These are phyloP conservation scores for Volucella inflata DNA, from an alignment of 2,888 invertebrate genomes.

Conservation along the genomic window DNA sequence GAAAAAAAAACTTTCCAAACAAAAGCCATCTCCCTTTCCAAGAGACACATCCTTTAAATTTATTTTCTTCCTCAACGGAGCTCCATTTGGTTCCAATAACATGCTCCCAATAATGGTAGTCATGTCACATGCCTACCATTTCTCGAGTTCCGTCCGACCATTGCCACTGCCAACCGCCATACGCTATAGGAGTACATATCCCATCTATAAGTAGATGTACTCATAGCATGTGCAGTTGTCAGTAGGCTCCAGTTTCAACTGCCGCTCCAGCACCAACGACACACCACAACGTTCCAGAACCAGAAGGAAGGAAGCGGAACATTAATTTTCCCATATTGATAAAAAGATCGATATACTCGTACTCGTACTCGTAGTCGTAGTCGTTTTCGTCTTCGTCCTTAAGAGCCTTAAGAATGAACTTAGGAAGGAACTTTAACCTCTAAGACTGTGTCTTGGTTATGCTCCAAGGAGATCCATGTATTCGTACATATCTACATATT, in stretches of 20 bases:
- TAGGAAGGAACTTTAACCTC: constrained; percentile 64
- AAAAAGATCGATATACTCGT: constrained; percentile 68
- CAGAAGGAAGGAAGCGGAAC: constrained; percentile 35
- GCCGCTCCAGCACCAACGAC: background rate
- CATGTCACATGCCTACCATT: constrained; percentile 71
- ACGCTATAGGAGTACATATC: background rate
- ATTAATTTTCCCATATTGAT: constrained; percentile 69
- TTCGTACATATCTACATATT: constrained; percentile 18
- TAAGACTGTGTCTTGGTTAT: constrained; percentile 47
- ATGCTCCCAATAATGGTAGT: constrained; percentile 66
- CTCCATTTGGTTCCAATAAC: constrained; percentile 57
- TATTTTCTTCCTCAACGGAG: constrained; percentile 30
- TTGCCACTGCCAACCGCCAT: background rate
- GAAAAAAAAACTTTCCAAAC: constrained; percentile 13
- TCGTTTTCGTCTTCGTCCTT: too few relatives aligned
- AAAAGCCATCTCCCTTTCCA: background rate
- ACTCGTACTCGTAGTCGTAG: too few relatives aligned
- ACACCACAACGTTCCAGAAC: too few relatives aligned
- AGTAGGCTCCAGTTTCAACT: too few relatives aligned
- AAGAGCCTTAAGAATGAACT: background rate
- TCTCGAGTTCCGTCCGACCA: constrained; percentile 45
- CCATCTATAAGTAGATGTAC: too few relatives aligned
- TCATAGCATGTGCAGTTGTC: too few relatives aligned
- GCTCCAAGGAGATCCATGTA: constrained; percentile 9
- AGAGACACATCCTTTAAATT: constrained; percentile 51